Evolutionary conservation across 2,888 invertebrate genomes (phyloP).

Genomic region (Campaea margaritaria): DNA sequence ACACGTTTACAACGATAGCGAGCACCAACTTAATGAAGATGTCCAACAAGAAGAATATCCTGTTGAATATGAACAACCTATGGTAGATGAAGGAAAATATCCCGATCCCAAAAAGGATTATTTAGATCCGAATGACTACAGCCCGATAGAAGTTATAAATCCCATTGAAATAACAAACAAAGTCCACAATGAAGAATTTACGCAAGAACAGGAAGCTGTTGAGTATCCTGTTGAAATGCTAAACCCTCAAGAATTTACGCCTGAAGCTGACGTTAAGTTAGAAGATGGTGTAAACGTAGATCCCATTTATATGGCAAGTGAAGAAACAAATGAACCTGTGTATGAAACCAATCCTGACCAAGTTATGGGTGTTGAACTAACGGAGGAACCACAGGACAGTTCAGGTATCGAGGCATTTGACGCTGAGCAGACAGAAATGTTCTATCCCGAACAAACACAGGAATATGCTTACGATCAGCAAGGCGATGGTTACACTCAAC

Average conservation of each 20-base stretch:
- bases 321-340: constrained; percentile 30
- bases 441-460: constrained; percentile 59
- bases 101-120: constrained; percentile 36
- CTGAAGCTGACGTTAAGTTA: constrained; percentile 41
- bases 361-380: constrained; percentile 14
- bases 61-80: constrained; percentile 20
- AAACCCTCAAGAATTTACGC: constrained; percentile 47
- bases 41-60: constrained; percentile 27
- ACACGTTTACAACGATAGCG: constrained; percentile 15
- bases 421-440: constrained; percentile 65
- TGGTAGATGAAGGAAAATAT: constrained; percentile 31
- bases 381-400: constrained; percentile 28
- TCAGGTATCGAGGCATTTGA: constrained; percentile 62
- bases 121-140: constrained; percentile 39
- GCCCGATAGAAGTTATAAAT: constrained; percentile 37
- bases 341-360: constrained; percentile 17
- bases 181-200: constrained; percentile 35
- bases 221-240: constrained; percentile 47
- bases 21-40: constrained; percentile 22
- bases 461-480: constrained; percentile 52
- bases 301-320: constrained; percentile 36
- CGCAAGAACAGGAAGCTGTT: constrained; percentile 29
- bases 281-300: constrained; percentile 46
- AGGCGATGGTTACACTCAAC: too few relatives aligned
- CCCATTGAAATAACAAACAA: constrained; percentile 37